These are phyloP conservation scores for Gephyroberyx darwinii DNA, from an alignment of 2,797 vertebrate genomes.

Conservation along the genomic window DNA sequence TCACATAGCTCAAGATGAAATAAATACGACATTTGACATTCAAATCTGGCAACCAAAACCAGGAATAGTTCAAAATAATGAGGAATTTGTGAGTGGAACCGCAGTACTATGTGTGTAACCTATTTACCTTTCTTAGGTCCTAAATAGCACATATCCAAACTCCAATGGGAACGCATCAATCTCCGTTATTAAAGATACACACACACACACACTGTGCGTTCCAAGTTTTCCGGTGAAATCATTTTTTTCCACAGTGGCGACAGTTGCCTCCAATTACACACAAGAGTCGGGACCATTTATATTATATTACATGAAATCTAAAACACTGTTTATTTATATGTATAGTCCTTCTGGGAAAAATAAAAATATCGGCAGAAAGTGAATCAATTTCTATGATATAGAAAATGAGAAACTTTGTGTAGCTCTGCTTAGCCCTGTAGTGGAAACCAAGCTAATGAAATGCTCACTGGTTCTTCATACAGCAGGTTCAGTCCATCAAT, in stretches of 20 bases:
- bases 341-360: background rate
- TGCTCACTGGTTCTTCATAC: background rate
- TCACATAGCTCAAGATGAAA: conserved; percentile 68
- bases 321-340: background rate
- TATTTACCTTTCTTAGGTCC: conserved; percentile 76
- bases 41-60: conserved; percentile 76
- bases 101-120: conserved; percentile 68
- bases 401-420: background rate
- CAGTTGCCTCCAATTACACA: conserved; percentile 77
- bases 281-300: background rate
- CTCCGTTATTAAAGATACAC: conserved; percentile 65
- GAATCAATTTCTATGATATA: background rate
- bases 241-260: conserved; percentile 75
- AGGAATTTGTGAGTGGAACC: conserved; percentile 74
- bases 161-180: conserved; percentile 51
- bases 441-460: background rate
- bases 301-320: conserved; percentile 12
- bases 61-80: conserved; percentile 83
- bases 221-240: conserved; percentile 76
- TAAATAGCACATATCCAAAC: conserved; percentile 71
- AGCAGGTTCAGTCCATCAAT: background rate
- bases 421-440: background rate
- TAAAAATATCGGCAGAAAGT: background rate
- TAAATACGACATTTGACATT: conserved; percentile 81
- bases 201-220: conserved; percentile 21